A percentile compares a stretch with the other conserved stretches of the same genome.
phyloP scores from a whole-genome alignment of 2,888 invertebrate species.

The Adelognathus sp. region DNA sequence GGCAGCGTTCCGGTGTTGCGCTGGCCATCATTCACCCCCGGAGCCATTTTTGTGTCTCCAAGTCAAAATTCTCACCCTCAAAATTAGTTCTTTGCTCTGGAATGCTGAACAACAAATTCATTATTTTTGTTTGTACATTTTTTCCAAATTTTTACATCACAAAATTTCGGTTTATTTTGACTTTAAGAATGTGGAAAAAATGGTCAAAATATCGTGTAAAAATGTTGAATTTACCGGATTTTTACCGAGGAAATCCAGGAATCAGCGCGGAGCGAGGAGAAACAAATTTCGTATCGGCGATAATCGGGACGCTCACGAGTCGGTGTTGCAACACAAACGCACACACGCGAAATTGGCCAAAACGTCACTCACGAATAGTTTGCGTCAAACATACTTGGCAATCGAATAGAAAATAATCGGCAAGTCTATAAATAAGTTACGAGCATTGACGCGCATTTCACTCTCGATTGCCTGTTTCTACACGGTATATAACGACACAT shows the following conservation, averaged over 20 bases:
- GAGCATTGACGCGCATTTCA: slow-evolving; percentile 71
- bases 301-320: slow-evolving; percentile 37
- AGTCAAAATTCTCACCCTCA: not conserved
- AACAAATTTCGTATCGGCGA: slow-evolving; percentile 17
- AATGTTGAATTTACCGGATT: not conserved
- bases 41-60: slow-evolving; percentile 49
- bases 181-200: not conserved
- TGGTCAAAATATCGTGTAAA: not conserved
- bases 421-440: slow-evolving; percentile 70
- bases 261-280: not conserved
- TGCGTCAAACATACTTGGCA: slow-evolving; percentile 74
- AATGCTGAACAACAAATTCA: not conserved
- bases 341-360: slow-evolving; percentile 17
- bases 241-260: not conserved
- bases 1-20: slow-evolving; percentile 77
- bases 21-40: slow-evolving; percentile 73
- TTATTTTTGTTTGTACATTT: not conserved
- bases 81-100: not conserved
- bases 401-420: slow-evolving; percentile 59
- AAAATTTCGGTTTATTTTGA: not conserved
- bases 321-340: not conserved
- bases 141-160: not conserved
- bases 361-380: slow-evolving; percentile 61
- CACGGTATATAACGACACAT: no score
- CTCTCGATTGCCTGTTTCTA: no score